Conservation (phyloP, 2,888 invertebrate genomes). For the Dasysyrphus albostriatus region DNA sequence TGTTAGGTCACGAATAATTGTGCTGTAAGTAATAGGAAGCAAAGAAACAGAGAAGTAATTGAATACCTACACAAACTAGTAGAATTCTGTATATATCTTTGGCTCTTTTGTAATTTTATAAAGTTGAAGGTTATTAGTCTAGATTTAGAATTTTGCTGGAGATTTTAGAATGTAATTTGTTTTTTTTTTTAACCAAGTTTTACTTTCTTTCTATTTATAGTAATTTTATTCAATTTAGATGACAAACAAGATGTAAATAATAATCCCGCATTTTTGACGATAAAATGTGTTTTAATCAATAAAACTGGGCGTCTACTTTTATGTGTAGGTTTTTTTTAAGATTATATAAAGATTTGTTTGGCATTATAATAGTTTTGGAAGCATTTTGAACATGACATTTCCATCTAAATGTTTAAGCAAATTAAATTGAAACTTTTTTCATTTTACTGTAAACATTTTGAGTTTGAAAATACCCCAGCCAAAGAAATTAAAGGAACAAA, state of each 20-base stretch:
- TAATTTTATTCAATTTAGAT: background rate
- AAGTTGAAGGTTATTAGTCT: background rate
- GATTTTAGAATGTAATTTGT: background rate
- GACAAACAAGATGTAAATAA: background rate
- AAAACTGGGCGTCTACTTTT: background rate
- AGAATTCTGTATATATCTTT: background rate
- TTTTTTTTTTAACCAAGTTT: background rate
- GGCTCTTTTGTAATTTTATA: too few species aligned
- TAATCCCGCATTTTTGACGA: background rate
- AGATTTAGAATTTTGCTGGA: background rate
- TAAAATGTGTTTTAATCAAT: background rate
- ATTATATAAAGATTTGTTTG: too few species aligned
- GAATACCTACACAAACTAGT: background rate
- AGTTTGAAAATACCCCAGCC: too few species aligned
- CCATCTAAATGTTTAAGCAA: too few species aligned
- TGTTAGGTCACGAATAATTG: slow-evolving; percentile 21
- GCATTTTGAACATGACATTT: too few species aligned
- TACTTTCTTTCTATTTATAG: background rate
- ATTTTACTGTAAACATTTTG: too few species aligned
- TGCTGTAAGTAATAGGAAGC: slow-evolving; percentile 15
- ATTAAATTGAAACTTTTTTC: too few species aligned
- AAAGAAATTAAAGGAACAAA: too few species aligned
- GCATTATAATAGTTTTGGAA: too few species aligned
- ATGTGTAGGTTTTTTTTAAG: too few species aligned
- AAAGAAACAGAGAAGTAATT: background rate